Evolutionary conservation across 2,888 invertebrate species (phyloP).

Genomic region (Bimastos eiseni): DNA sequence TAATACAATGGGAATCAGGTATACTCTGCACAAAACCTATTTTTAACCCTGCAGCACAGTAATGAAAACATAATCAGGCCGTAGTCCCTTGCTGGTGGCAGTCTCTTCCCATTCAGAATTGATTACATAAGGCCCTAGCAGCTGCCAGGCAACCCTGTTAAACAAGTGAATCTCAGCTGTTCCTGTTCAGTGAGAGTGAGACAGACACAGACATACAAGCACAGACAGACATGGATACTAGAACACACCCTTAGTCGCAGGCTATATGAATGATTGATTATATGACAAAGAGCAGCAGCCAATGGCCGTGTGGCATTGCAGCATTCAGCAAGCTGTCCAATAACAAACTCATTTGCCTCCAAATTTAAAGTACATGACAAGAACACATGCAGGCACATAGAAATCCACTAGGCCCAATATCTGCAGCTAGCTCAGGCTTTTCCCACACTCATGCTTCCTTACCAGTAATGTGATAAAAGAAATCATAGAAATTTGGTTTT

Average conservation of each 20-base stretch:
- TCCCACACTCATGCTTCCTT: neutral
- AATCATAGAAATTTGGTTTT: neutral
- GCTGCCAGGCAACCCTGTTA: constrained; percentile 24
- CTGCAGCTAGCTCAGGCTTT: neutral
- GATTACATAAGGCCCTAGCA: constrained; percentile 17
- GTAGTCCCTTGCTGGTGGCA: neutral
- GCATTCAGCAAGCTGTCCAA: constrained; percentile 23
- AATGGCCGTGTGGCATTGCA: neutral
- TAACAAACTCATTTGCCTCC: constrained; percentile 26
- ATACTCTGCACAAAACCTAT: neutral
- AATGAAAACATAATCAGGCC: constrained; percentile 22
- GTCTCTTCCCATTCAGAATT: constrained; percentile 15
- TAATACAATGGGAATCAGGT: neutral
- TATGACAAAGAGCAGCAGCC: constrained; percentile 21
- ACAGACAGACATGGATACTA: neutral
- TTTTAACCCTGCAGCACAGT: neutral
- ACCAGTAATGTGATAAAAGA: neutral
- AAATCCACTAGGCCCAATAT: neutral
- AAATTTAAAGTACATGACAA: constrained; percentile 22
- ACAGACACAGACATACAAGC: neutral
- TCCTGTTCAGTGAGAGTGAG: neutral
- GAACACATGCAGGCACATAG: neutral
- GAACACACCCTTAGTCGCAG: neutral
- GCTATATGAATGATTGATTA: constrained; percentile 22
- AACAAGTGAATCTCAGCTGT: constrained; percentile 26